These are phyloP conservation scores for Geotrypetes seraphini DNA, from an alignment of 2,797 vertebrate genomes.

Conservation along the genomic window DNA sequence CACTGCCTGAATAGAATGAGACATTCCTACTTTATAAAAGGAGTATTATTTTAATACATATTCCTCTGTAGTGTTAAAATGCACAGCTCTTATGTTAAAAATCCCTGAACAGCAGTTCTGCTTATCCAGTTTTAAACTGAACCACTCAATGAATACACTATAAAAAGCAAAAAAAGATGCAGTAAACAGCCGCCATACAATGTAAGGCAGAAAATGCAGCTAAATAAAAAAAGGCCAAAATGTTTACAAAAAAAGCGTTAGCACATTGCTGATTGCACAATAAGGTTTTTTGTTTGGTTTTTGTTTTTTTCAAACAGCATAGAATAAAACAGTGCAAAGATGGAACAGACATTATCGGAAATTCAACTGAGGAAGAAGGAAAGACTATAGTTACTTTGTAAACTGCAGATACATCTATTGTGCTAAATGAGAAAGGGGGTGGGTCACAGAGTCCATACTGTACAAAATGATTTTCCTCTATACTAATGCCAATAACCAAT, in stretches of 20 bases:
- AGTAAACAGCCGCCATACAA: constrained; percentile 32
- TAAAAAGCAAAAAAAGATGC: constrained; percentile 46
- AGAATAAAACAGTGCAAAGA: constrained; percentile 31
- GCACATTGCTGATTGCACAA: constrained; percentile 38
- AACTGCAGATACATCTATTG: constrained; percentile 16
- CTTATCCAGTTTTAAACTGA: constrained; percentile 29
- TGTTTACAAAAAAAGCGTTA: constrained; percentile 37
- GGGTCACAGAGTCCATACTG: constrained; percentile 48
- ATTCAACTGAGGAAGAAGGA: neutral
- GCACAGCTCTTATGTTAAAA: constrained; percentile 41
- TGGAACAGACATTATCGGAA: constrained; percentile 16
- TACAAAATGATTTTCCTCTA: constrained; percentile 65
- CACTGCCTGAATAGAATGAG: no score
- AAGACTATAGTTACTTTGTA: constrained; percentile 7
- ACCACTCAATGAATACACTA: constrained; percentile 20
- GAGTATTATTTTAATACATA: constrained; percentile 5
- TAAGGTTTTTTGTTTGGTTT: no score
- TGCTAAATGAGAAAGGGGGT: constrained; percentile 20
- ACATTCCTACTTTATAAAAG: no score
- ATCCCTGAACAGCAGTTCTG: constrained; percentile 36
- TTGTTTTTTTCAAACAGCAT: no score
- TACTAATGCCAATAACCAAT: constrained; percentile 70
- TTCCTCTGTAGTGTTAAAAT: constrained; percentile 37
- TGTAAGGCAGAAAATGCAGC: constrained; percentile 39
- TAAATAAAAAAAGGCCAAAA: constrained; percentile 32